Evolutionary conservation across 2,797 vertebrate species (phyloP).

Genomic region (Leptoclinus maculatus): DNA sequence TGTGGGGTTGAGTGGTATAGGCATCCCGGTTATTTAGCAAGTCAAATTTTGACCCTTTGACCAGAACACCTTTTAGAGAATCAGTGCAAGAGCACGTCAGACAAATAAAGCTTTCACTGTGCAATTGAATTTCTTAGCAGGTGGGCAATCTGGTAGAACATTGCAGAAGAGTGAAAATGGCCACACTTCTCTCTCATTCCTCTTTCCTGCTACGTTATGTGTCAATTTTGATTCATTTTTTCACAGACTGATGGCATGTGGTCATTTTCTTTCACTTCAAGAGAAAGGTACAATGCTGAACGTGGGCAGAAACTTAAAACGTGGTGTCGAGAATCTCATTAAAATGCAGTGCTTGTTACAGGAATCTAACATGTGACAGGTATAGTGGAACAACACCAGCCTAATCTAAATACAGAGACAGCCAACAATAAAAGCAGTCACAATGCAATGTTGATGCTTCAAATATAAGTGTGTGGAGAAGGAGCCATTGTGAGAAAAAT

Average conservation of each 20-base stretch:
- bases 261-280: constrained; percentile 10
- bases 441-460: constrained; percentile 3
- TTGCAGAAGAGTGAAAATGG: constrained; percentile 24
- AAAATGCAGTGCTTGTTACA: neutral
- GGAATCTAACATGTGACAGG: neutral
- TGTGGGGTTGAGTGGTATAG: constrained; percentile 1
- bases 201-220: constrained; percentile 12
- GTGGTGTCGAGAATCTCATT: constrained; percentile 13
- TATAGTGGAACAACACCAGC: neutral
- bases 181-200: constrained; percentile 18
- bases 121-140: constrained; percentile 55
- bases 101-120: constrained; percentile 59
- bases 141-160: constrained; percentile 44
- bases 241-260: constrained; percentile 18
- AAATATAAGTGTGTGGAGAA: constrained; percentile 1
- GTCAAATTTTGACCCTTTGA: constrained; percentile 60
- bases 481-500: constrained; percentile 4
- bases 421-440: constrained; percentile 6
- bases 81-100: constrained; percentile 39
- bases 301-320: constrained; percentile 21
- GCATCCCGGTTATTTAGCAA: constrained; percentile 51
- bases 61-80: constrained; percentile 49
- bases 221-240: constrained; percentile 37
- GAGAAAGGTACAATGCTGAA: constrained; percentile 21
- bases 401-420: constrained; percentile 2